Base-by-base conservation (phyloP, 2,113 vertebrate species). In the Sakesphorus luctuosus region DNA sequence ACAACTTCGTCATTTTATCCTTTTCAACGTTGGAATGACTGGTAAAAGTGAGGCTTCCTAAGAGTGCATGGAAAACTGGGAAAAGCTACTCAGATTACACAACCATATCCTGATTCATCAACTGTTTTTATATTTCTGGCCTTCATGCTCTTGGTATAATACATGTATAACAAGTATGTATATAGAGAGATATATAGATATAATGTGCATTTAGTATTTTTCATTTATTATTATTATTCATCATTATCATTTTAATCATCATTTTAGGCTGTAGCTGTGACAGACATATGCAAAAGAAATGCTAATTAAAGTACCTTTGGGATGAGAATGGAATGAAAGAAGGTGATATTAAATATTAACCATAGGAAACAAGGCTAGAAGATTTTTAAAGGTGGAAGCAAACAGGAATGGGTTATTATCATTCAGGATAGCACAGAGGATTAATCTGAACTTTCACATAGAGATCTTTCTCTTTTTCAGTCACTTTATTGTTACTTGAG, bases 221-320 rank as follows among this genome's bases (percentile, higher is more conserved):
- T 74, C 8, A 65, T 74, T 44, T 59, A 29, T n/a, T 31, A 25
- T 53, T 33, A 46, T 67, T 9, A 68, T 55, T 47, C 25, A 25
- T 26, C 25, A 55, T 62, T 77, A 50, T 23, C 35, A 43, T 87
- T 55, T 67, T 68, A 79, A 7, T 8, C 25, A 47, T 77, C 38
- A 38, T 43, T 43, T 43, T 43, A 72, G 8, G n/a, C 49, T 84
- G 33, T 38, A 76, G 58, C 21, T 40, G 69, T 26, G 18, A 84
- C n/a, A 71, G 52, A 56, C 3, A 65, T 19, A 65, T 8, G 61
- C 33, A 93, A 75, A 86, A 87, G 47, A 93, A 95, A 93, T 85
- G 87, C 53, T 95, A 96, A 97, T 93, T 55, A 40, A 78, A 87
- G 26, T 79, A 75, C 40, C 78, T 87, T 76, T 52, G 95, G 78